Evolutionary conservation across 2,888 invertebrate genomes (phyloP), one percentile per base, ranked within the genome.

Genomic region (Heliconius charithonia): DNA sequence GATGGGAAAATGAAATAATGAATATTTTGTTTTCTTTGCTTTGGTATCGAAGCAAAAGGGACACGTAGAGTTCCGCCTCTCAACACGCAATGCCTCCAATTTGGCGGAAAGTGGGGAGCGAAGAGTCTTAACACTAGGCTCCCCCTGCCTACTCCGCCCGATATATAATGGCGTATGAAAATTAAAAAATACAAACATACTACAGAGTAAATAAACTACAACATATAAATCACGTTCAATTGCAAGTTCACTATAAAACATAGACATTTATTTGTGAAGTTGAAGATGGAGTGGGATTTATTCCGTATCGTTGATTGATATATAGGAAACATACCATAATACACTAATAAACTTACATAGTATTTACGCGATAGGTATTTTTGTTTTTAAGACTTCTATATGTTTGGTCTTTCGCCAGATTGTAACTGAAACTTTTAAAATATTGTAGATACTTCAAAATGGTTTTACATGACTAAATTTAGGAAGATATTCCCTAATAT

Each of bases 241-340:
- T 82, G 81, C 82, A 83, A 79, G 77, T 81, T 80, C 76, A 76
- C 82, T 80, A 82, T 84, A 78, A 85, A 84, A 83, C 76, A 41
- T 76, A 81, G 87, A 87, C 87, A 84, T 86, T 87, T 89, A 89
- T 88, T 86, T 83, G 85, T 82, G 77, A 81, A 85, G 79, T 83
- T 81, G 84, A 84, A 85, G 86, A 88, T 86, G 81, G 83, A 87
- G 79, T 79, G 81, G 86, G 88, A 89, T 88, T 89, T 88, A 89
- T 87, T 73, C 81, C 81, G 74, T 82, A 69, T 82, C 83, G 79
- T 82, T 82, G 82, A 87, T 84, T 86, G 81, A 84, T 85, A 81
- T 80, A 82, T 81, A 79, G 84, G 85, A 85, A 85, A 83, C 82
- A 82, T 77, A 84, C 86, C 85, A 85, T 86, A 86, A 85, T 87